Evolutionary conservation across 2,113 vertebrate species (phyloP).

Genomic region (Rhodinocichla rosea): DNA sequence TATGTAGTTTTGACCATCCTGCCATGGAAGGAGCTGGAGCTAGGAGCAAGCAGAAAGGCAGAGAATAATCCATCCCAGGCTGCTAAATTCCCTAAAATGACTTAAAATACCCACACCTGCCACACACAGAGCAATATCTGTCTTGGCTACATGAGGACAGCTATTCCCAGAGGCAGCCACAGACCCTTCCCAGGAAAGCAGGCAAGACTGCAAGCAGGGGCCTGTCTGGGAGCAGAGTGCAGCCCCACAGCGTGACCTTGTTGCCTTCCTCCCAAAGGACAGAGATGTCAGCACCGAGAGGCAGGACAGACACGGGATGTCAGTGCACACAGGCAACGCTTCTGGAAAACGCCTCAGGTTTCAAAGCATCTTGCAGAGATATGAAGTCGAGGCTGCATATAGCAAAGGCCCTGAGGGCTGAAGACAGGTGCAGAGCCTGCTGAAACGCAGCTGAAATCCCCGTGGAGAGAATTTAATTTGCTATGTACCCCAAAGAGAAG

Average conservation of each 20-base stretch:
- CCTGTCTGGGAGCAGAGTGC: rapidly evolving
- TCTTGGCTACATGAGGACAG: background rate
- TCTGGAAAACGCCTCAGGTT: background rate
- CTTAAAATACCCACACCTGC: background rate
- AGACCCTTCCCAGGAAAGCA: background rate
- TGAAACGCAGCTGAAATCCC: background rate
- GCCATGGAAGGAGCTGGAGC: background rate
- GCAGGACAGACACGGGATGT: background rate
- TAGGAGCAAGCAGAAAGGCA: background rate
- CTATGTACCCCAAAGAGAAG: background rate
- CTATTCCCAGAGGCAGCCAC: background rate
- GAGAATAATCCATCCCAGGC: background rate
- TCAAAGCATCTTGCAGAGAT: background rate
- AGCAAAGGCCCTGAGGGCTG: background rate
- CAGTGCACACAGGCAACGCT: rapidly evolving
- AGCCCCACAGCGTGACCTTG: background rate
- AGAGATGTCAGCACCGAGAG: background rate
- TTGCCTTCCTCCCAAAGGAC: background rate
- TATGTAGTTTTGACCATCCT: background rate
- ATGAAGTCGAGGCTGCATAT: background rate
- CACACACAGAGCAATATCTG: background rate
- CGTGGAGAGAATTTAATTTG: rapidly evolving
- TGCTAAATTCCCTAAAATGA: background rate
- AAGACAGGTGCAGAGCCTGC: slow-evolving; percentile 1
- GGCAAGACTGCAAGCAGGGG: rapidly evolving